These are phyloP conservation scores for Tokudaia muenninki DNA, from an alignment of 2,797 vertebrate species.

Conservation along the genomic window DNA sequence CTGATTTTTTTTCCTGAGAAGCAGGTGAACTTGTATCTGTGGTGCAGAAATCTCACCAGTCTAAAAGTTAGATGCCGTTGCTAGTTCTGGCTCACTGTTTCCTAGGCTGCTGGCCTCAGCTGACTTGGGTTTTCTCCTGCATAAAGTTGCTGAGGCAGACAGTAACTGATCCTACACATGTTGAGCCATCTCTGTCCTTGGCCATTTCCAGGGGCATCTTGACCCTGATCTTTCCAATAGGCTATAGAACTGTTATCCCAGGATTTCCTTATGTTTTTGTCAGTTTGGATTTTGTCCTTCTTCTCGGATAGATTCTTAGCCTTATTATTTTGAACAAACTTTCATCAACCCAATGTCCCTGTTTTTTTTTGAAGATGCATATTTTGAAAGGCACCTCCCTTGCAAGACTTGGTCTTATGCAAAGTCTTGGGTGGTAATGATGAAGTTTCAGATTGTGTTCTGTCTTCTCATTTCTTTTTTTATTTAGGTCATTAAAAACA, in stretches of 20 bases:
- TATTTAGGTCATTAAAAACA: neutral
- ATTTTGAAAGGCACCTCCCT: constrained; percentile 33
- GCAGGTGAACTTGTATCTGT: neutral
- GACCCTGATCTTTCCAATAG: neutral
- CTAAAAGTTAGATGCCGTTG: neutral
- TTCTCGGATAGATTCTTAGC: neutral
- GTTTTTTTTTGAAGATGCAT: neutral
- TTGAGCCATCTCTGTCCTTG: neutral
- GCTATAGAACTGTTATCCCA: neutral
- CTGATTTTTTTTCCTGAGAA: neutral
- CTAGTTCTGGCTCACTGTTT: neutral
- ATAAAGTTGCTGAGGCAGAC: neutral
- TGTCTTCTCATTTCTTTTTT: neutral
- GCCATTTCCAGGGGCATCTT: neutral
- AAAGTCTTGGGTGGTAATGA: neutral
- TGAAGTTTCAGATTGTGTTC: constrained; percentile 35
- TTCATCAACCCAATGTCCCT: neutral
- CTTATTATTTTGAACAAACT: constrained; percentile 19
- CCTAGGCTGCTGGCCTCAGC: neutral
- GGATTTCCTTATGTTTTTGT: neutral
- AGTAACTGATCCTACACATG: neutral
- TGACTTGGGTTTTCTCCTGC: neutral
- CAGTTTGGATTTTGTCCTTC: neutral
- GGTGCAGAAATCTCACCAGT: neutral
- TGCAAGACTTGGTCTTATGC: neutral